A percentile compares a stretch with the other conserved stretches of the same genome.
phyloP scores from a whole-genome alignment of 2,888 invertebrate genomes.

The Agrilus cyanescens region DNA sequence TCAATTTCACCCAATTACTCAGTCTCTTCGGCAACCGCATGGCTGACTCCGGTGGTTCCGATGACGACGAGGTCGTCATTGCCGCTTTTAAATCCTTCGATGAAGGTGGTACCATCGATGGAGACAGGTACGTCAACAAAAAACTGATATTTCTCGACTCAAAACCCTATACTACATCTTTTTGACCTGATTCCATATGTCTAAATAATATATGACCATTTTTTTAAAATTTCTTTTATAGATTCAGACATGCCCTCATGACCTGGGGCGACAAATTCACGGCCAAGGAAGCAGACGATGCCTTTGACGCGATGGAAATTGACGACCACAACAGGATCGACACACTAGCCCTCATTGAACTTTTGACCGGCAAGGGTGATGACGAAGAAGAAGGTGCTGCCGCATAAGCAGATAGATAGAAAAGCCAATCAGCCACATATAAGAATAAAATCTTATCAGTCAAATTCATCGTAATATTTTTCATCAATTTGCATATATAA shows the following conservation, averaged over 20 bases:
- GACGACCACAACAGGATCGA: constrained; percentile 86
- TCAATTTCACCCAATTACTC: constrained; percentile 91
- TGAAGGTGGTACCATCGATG: constrained; percentile 76
- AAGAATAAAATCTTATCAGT: not conserved
- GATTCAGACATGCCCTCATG: constrained; percentile 81
- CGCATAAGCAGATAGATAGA: constrained; percentile 26
- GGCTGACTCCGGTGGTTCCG: constrained; percentile 77
- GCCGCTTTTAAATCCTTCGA: constrained; percentile 90
- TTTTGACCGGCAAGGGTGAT: constrained; percentile 78
- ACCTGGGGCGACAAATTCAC: constrained; percentile 90
- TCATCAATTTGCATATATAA: constrained; percentile 6
- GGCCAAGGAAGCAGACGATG: constrained; percentile 80
- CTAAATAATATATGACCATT: not conserved
- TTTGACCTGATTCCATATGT: not conserved
- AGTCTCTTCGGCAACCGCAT: constrained; percentile 86
- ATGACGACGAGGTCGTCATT: constrained; percentile 84
- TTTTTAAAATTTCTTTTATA: constrained; percentile 24
- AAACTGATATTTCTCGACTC: not conserved
- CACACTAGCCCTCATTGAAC: constrained; percentile 73
- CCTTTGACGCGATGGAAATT: constrained; percentile 85
- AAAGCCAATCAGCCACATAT: not conserved
- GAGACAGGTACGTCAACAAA: constrained; percentile 50
- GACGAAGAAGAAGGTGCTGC: constrained; percentile 52
- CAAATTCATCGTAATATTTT: constrained; percentile 6
- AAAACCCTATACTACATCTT: not conserved